phyloP scores from a whole-genome alignment of 2,797 vertebrate genomes.

The Clarias fuscus region DNA sequence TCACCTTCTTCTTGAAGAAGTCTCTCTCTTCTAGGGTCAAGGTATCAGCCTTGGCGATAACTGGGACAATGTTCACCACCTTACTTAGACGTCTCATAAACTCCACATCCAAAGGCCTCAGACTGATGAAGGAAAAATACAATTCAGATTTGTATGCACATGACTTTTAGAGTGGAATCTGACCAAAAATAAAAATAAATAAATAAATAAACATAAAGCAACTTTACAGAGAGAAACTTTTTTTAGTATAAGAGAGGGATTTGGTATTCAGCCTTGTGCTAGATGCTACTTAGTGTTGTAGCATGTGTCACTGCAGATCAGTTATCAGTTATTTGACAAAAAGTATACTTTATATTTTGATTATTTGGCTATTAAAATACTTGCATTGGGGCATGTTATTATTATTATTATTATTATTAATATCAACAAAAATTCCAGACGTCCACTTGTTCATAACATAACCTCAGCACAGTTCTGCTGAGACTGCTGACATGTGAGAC shows the following conservation, averaged over 20 bases:
- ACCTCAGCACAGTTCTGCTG: neutral
- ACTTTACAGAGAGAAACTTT: neutral
- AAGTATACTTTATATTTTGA: no score
- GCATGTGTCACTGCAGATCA: no score
- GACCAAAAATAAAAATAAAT: neutral
- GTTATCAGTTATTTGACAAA: no score
- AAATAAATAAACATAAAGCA: neutral
- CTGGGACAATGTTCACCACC: slow-evolving; percentile 96
- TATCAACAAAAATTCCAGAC: neutral
- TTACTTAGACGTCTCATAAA: slow-evolving; percentile 98
- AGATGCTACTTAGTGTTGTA: no score
- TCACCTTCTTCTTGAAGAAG: slow-evolving; percentile 94
- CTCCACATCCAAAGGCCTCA: slow-evolving; percentile 93
- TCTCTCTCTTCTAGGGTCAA: slow-evolving; percentile 95
- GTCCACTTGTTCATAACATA: neutral
- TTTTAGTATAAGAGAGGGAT: neutral
- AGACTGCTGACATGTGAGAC: neutral
- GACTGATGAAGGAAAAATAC: slow-evolving; percentile 69
- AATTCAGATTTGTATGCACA: neutral
- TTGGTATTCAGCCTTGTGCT: no score
- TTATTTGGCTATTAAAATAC: no score
- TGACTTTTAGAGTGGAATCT: neutral
- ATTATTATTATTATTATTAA: neutral
- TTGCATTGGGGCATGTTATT: no score
- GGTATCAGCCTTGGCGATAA: slow-evolving; percentile 96